Percentiles rank a stretch among this genome's conserved stretches.
Conservation (phyloP, 2,113 vertebrate species). For the Silurus asotus region DNA sequence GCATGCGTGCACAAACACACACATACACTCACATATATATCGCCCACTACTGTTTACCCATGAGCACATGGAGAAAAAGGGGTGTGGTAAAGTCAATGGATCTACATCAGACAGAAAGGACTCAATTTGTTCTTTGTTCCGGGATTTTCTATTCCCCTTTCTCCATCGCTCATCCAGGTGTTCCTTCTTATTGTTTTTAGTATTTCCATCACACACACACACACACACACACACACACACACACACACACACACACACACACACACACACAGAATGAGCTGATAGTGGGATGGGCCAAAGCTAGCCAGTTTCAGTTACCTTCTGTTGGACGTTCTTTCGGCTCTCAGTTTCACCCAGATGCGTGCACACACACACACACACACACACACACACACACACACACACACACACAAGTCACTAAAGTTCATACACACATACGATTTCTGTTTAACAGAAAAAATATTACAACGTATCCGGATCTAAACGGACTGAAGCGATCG, state of each 20-base stretch:
- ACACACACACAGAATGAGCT: constrained; percentile 20
- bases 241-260: not conserved
- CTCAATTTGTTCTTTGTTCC: constrained; percentile 30
- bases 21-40: constrained; percentile 10
- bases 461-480: not conserved
- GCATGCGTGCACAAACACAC: not conserved
- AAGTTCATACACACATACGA: not conserved
- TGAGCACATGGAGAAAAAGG: constrained; percentile 39
- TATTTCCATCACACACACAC: constrained; percentile 9
- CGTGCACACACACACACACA: constrained; percentile 9
- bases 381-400: not conserved
- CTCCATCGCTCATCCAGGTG: not conserved
- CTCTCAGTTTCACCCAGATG: constrained; percentile 44
- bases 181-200: constrained; percentile 1
- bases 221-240: constrained; percentile 10
- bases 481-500: not conserved
- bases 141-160: not conserved
- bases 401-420: not conserved
- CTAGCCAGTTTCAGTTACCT: constrained; percentile 54
- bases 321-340: constrained; percentile 51
- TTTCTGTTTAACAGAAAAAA: not conserved
- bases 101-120: constrained; percentile 35
- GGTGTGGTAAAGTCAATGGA: constrained; percentile 4
- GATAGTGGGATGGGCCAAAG: constrained; percentile 40
- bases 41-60: constrained; percentile 37